A percentile compares a stretch with the other conserved stretches of the same genome.
Conservation (phyloP, 1,140 invertebrate genomes). For the Mamestra configurata region DNA sequence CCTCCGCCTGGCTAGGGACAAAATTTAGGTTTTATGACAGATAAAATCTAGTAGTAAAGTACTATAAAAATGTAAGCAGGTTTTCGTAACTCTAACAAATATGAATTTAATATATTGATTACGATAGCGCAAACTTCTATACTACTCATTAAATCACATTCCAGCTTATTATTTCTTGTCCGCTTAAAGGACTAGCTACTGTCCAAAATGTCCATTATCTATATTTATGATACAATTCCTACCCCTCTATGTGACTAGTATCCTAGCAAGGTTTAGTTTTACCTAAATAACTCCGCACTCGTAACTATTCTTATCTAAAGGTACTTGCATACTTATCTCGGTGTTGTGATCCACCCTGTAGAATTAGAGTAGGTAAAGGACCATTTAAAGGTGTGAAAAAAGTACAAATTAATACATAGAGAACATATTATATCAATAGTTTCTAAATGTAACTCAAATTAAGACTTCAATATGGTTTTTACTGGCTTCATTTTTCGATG, state of each 20-base stretch:
- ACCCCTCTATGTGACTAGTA: neutral
- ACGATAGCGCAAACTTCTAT: constrained; percentile 13
- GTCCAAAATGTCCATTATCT: constrained; percentile 32
- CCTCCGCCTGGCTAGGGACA: neutral
- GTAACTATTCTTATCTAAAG: constrained; percentile 35
- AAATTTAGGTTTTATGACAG: neutral
- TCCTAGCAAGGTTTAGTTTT: constrained; percentile 21
- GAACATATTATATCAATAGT: constrained; percentile 15
- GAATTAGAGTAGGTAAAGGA: constrained; percentile 55
- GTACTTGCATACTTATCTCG: constrained; percentile 54
- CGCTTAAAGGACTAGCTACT: neutral
- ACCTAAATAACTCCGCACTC: constrained; percentile 26
- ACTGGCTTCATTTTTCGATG: constrained; percentile 2
- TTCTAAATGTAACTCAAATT: neutral
- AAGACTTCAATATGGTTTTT: neutral
- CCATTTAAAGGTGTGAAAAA: constrained; percentile 53
- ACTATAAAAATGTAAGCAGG: neutral
- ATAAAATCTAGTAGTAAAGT: constrained; percentile 7
- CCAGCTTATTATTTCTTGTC: neutral
- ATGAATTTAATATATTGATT: neutral
- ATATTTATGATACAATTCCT: neutral
- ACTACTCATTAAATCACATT: constrained; percentile 13
- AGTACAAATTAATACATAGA: neutral
- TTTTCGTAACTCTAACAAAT: neutral
- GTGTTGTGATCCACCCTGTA: constrained; percentile 63